phyloP scores from a whole-genome alignment of 30 jellyfish, hydroid and myxozoan genomes.

The Chironex yamaguchii region DNA sequence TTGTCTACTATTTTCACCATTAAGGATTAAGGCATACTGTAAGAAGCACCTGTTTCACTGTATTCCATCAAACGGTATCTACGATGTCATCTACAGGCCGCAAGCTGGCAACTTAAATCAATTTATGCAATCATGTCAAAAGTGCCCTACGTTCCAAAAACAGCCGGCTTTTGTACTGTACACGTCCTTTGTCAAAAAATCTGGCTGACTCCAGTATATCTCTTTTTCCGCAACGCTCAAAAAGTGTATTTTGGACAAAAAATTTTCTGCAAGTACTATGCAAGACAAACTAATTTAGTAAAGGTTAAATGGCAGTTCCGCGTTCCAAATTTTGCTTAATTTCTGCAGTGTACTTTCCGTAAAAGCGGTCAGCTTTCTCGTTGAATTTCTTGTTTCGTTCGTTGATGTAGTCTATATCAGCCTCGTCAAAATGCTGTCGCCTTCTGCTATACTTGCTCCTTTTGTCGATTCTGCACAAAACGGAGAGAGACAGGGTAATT shows the following conservation, averaged over 20 bases:
- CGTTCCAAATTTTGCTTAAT: conserved; percentile 95
- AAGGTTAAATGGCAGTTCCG: conserved; percentile 93
- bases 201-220: too few relatives aligned
- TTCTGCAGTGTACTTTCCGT: conserved; percentile 95
- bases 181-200: too few relatives aligned
- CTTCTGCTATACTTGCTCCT: conserved; percentile 92
- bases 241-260: neutral
- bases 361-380: conserved; percentile 94
- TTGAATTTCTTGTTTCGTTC: conserved; percentile 93
- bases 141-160: too few relatives aligned
- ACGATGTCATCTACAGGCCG: too few relatives aligned
- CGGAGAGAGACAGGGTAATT: neutral
- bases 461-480: conserved; percentile 74
- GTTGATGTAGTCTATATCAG: conserved; percentile 96
- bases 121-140: too few relatives aligned
- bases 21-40: too few relatives aligned
- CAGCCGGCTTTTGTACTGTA: too few relatives aligned
- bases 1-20: too few relatives aligned
- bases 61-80: too few relatives aligned
- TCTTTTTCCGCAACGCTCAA: neutral
- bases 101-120: too few relatives aligned
- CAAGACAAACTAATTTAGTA: too few relatives aligned
- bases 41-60: too few relatives aligned
- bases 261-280: neutral
- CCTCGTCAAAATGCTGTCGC: conserved; percentile 94